Conservation (phyloP, 2,797 vertebrate genomes). For the Pipistrellus kuhlii region DNA sequence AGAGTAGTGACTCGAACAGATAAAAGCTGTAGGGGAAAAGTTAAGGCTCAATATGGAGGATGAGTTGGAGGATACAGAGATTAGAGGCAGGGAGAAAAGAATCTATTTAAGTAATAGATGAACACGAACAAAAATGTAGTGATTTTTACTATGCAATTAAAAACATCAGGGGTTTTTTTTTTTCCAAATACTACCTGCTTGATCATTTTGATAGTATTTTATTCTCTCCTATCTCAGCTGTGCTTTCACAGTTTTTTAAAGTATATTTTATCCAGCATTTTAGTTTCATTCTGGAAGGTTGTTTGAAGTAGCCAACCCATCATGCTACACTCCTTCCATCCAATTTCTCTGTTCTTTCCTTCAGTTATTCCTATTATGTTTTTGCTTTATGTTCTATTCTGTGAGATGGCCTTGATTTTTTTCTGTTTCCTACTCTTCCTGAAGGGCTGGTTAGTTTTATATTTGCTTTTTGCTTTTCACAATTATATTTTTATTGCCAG, state of each 20-base stretch:
- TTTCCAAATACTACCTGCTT: not conserved
- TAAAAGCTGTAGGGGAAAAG: no score
- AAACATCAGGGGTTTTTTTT: not conserved
- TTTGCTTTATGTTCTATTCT: not conserved
- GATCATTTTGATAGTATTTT: not conserved
- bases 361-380: not conserved
- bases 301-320: not conserved
- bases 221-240: not conserved
- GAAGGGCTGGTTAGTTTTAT: not conserved
- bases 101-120: not conserved
- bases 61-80: not conserved
- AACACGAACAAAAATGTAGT: not conserved
- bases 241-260: not conserved
- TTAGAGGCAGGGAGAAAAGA: not conserved
- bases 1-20: not conserved
- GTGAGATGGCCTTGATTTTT: not conserved
- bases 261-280: not conserved
- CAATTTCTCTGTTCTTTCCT: not conserved
- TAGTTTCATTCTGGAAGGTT: not conserved
- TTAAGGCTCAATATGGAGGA: not conserved
- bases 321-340: no score
- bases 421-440: not conserved
- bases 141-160: not conserved
- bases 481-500: not conserved
- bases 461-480: not conserved